Conservation (phyloP, 1,140 invertebrate genomes). For the Listronotus bonariensis region DNA sequence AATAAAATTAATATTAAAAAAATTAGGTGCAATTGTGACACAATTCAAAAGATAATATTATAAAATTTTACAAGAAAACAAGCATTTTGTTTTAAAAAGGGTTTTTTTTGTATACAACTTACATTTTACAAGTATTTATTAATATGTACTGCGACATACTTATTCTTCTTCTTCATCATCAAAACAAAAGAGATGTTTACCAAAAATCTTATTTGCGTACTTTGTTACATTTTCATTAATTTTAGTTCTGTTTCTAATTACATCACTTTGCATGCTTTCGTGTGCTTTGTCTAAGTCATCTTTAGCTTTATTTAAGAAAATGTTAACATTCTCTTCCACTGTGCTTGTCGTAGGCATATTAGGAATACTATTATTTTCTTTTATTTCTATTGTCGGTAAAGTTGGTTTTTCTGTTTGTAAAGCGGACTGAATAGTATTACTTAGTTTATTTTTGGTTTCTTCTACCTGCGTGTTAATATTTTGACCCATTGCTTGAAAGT, state of each 20-base stretch:
- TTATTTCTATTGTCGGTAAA: too few relatives aligned
- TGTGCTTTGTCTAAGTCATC: slow-evolving; percentile 2
- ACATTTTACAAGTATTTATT: too few relatives aligned
- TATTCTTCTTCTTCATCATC: too few relatives aligned
- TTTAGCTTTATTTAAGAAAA: slow-evolving; percentile 7
- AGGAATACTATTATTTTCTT: neutral
- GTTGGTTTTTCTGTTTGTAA: neutral
- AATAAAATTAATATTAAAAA: too few relatives aligned
- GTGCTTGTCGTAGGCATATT: neutral
- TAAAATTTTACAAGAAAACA: too few relatives aligned
- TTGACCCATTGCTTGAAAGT: neutral
- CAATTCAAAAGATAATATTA: too few relatives aligned
- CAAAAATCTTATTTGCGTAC: too few relatives aligned
- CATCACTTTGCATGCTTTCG: slow-evolving; percentile 2
- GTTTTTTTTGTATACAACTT: too few relatives aligned
- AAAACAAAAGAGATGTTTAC: too few relatives aligned
- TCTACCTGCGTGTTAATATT: slow-evolving; percentile 1
- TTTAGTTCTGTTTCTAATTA: neutral
- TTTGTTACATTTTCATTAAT: slow-evolving; percentile 1
- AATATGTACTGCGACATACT: too few relatives aligned
- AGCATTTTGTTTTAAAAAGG: too few relatives aligned
- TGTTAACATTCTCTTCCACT: neutral
- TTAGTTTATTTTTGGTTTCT: neutral
- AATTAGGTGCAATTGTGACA: too few relatives aligned
- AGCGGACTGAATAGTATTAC: neutral